phyloP scores from a whole-genome alignment of 2,888 invertebrate genomes.

The Melanargia galathea region DNA sequence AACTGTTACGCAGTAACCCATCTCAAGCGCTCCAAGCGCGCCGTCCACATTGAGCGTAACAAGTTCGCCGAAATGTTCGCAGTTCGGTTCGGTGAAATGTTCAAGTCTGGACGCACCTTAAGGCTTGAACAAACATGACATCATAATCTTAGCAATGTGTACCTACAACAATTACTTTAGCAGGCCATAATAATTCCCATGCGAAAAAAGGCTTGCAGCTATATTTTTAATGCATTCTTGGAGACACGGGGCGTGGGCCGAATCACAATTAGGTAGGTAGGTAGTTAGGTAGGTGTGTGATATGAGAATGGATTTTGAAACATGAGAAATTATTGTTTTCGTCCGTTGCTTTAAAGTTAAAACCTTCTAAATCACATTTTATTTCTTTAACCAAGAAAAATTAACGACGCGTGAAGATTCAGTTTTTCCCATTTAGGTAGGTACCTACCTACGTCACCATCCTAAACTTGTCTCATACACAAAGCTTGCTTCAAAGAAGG shows the following conservation, averaged over 20 bases:
- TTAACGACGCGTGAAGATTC: no score
- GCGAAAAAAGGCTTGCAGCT: constrained; percentile 63
- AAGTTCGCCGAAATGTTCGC: no score
- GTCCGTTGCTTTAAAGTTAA: constrained; percentile 10
- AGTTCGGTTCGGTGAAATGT: no score
- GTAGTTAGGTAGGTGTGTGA: constrained; percentile 48
- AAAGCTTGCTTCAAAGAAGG: no score
- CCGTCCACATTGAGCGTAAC: no score
- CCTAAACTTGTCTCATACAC: no score
- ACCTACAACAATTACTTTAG: constrained; percentile 60
- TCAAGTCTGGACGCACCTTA: no score
- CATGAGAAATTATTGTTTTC: constrained; percentile 41
- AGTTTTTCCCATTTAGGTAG: no score
- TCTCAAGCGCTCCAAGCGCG: no score
- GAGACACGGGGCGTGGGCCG: constrained; percentile 64
- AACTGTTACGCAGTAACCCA: no score
- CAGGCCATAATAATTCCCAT: constrained; percentile 60
- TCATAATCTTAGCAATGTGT: constrained; percentile 49
- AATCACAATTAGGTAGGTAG: constrained; percentile 59
- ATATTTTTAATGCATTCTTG: constrained; percentile 70
- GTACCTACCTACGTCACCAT: no score
- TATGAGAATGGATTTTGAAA: constrained; percentile 53
- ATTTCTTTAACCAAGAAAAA: background rate
- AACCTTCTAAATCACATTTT: background rate
- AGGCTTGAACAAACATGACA: constrained; percentile 44